Evolutionary conservation across 2,888 invertebrate species (phyloP), one percentile per base, ranked within the genome.

Genomic region (Diaperis boleti): DNA sequence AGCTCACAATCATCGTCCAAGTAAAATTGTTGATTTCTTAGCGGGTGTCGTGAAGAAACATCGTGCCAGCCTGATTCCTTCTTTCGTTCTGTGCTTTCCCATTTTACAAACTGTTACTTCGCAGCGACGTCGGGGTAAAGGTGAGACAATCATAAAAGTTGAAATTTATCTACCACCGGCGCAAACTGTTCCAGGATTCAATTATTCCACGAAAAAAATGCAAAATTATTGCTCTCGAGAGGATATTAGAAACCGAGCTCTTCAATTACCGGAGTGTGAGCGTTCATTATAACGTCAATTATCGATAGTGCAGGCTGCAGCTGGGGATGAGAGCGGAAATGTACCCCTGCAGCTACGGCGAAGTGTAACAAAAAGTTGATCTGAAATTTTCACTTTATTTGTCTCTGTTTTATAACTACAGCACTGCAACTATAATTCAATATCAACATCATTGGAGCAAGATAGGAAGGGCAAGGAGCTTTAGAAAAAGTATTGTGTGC

Each of bases 1-100:
- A 33, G 4, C n/a, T 10, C n/a, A 33, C 11, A 33, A 33, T 5
- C 11, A 3, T 33, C 33, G 33, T 33, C 13, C 10, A 33, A 6
- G 11, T 33, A 33, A 26, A 42, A 42, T 42, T 42, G 41, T 42
- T 20, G 20, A 42, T 10, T 59, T 61, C 61, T 37, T 61, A 47
- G 61, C 61, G 54, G 54, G 60, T 52, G 60, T 60, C 61, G 61
- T 61, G 61, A 50, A 45, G 31, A 45, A 54, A 54, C 45, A 61
- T 61, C 61, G 54, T 61, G 61, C 47, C 39, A 49, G 37, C 35
- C 39, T 10, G 15, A 20, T 59, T 55, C 33, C 55, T 31, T 44
- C 33, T 44, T 44, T 29, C 17, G 13, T 17, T 31, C 17, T 15
- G 42, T 10, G 52, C 52, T 14, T 52, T 44, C 41, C 26, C 44